Percentiles rank a stretch among this genome's conserved stretches.
Conservation (phyloP, 2,113 vertebrate species). For the Suricata suricatta region DNA sequence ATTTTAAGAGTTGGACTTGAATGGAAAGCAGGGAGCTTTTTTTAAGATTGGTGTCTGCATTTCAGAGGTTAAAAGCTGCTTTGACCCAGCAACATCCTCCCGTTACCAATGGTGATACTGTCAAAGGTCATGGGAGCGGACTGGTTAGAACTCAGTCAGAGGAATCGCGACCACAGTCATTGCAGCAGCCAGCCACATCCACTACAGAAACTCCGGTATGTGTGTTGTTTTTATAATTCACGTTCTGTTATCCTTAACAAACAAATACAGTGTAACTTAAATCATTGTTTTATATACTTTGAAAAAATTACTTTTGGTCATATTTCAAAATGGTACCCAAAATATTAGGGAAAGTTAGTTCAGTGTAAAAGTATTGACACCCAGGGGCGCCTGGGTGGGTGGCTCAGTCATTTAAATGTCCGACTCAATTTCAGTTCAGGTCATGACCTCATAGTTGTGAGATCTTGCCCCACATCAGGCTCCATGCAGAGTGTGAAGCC, state of each 20-base stretch:
- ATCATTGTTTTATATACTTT: not conserved
- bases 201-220: constrained; percentile 98
- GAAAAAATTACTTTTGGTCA: constrained; percentile 5
- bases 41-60: constrained; percentile 56
- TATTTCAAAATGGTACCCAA: not conserved
- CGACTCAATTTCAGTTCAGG: too few relatives aligned
- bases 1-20: not conserved
- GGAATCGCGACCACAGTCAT: constrained; percentile 90
- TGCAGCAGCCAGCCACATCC: constrained; percentile 98
- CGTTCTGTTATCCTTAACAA: not conserved
- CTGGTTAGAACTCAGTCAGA: constrained; percentile 89
- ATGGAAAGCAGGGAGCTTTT: not conserved
- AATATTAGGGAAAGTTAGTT: not conserved
- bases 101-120: constrained; percentile 94
- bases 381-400: not conserved
- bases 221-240: not conserved
- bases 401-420: too few relatives aligned
- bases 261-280: not conserved
- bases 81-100: constrained; percentile 96
- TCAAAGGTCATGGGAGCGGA: constrained; percentile 90
- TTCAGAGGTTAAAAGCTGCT: constrained; percentile 94
- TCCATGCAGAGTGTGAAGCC: too few relatives aligned
- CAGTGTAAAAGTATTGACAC: not conserved
- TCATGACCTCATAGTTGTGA: too few relatives aligned
- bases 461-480: too few relatives aligned